These are phyloP conservation scores for Crotalus helleri DNA, from an alignment of 2,113 vertebrate species.

Conservation along the genomic window DNA sequence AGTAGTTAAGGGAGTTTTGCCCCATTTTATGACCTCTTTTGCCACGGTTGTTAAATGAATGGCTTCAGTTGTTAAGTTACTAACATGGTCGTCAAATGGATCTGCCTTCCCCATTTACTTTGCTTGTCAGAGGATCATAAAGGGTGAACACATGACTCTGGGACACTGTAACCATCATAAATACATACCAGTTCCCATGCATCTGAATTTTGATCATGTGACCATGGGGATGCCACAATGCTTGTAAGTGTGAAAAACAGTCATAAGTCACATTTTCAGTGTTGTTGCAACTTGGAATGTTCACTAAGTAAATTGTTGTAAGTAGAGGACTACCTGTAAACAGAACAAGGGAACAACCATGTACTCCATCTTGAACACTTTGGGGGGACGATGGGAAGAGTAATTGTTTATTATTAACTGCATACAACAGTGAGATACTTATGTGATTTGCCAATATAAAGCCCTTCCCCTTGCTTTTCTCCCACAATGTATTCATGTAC, in stretches of 20 bases:
- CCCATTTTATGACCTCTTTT: not conserved
- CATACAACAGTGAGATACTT: not conserved
- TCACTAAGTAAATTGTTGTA: not conserved
- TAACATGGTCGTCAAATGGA: not conserved
- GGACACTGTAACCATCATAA: not conserved
- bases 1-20: not conserved
- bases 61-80: not conserved
- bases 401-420: not conserved
- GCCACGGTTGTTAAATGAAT: not conserved
- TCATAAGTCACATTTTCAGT: not conserved
- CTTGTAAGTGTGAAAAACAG: not conserved
- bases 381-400: not conserved
- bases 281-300: not conserved
- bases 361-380: not conserved
- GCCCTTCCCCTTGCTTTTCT: not conserved
- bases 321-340: not conserved
- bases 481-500: not conserved
- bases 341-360: too few relatives aligned
- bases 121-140: not conserved
- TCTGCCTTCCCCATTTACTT: not conserved
- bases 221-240: not conserved
- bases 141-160: not conserved
- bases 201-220: not conserved
- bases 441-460: not conserved
- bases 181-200: not conserved